Evolutionary conservation across 2,113 vertebrate genomes (phyloP), one percentile per base, ranked within the genome.

Genomic region (Halcyon senegalensis): DNA sequence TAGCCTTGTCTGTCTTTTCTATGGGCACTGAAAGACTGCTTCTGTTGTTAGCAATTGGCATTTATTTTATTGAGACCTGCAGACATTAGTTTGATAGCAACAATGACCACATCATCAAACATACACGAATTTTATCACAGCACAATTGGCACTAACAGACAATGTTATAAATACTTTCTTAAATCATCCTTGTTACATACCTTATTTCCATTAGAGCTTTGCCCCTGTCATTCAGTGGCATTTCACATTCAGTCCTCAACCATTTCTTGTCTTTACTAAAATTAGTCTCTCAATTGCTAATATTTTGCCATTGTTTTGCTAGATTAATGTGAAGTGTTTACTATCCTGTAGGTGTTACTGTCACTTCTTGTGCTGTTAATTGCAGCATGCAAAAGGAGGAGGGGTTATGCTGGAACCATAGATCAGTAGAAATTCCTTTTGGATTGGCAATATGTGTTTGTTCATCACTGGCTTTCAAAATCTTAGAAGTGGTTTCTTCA

Each of bases 81-180:
- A 53, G 37, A 72, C 17, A 12, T 8, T 84, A 35, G 33, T 76
- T 87, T 84, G 81, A 35, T 37, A 60, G 11, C 48, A 58, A 10
- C 4, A 43, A 43, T 33, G 70, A 53, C 53, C 35, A 82, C 8
- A 2, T 58, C 21, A 56, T 55, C 4, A 48, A 92, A 31, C 25
- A 30, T 60, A 51, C 92, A 35, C 20, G 7, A 64, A 27, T 82
- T 84, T 84, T 55, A 21, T 93, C 51, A 72, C 35, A 84, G 43
- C 33, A 46, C 5, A 2, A 2, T 51, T 75, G 37, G 11, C 2
- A 1, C 46, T 84, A 80, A 73, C 0, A 0, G 53, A 13, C 21
- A 70, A 31, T 10, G 17, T 10, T 86, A 33, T 24, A 80, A 74
- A 19, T 81, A 31, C 37, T 62, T 76, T 78, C 76, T 27, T 37